Evolutionary conservation across 2,888 invertebrate species (phyloP).

Genomic region (Caprella mutica): DNA sequence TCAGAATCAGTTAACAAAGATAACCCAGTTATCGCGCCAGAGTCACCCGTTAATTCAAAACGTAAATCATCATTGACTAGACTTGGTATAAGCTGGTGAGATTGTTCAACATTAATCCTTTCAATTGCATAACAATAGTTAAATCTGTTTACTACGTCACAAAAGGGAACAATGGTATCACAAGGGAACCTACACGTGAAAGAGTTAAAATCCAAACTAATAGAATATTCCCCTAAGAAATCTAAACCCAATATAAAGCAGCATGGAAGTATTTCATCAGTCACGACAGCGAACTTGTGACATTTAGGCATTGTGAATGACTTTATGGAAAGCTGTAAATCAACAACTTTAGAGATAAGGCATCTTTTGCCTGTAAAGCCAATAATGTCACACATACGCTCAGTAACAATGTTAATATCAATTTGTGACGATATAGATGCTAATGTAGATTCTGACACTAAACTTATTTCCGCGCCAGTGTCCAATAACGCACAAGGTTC

Average conservation of each 20-base stretch:
- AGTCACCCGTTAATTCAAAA: not conserved
- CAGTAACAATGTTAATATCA: not conserved
- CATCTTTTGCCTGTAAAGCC: not conserved
- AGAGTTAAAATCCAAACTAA: no score
- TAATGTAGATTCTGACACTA: not conserved
- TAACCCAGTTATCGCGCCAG: not conserved
- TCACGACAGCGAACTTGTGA: not conserved
- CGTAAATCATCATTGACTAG: not conserved
- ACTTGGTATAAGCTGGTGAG: not conserved
- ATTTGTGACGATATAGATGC: not conserved
- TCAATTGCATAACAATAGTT: no score
- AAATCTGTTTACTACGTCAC: no score
- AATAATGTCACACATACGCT: not conserved
- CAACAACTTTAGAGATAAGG: not conserved
- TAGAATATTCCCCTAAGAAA: not conserved
- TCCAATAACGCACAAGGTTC: not conserved
- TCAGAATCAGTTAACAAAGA: not conserved
- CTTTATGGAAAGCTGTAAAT: not conserved
- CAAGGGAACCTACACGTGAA: no score
- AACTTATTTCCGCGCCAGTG: not conserved
- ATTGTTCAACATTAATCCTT: no score
- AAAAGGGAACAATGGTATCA: no score
- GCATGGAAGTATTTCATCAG: not conserved
- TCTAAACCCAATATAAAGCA: not conserved
- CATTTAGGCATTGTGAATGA: not conserved